These are phyloP conservation scores for Rhingia campestris DNA, from an alignment of 2,888 invertebrate genomes.

Conservation along the genomic window DNA sequence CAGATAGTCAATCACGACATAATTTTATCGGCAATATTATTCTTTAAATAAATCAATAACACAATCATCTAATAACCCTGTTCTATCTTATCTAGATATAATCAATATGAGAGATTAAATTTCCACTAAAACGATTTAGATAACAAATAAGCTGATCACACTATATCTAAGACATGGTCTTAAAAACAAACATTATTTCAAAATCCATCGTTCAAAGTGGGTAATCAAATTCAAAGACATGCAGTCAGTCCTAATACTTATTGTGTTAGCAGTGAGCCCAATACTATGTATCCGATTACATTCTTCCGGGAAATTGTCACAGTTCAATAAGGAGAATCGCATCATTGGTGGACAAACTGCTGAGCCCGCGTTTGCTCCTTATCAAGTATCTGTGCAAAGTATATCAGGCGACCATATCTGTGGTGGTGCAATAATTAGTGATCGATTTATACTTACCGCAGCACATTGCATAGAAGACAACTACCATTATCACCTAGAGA, in stretches of 20 bases:
- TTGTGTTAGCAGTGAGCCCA: constrained; percentile 10
- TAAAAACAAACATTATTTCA: no score
- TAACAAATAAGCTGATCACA: no score
- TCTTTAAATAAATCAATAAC: no score
- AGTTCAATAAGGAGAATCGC: constrained; percentile 63
- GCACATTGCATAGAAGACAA: constrained; percentile 80
- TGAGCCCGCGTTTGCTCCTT: constrained; percentile 79
- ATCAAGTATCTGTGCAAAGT: constrained; percentile 80
- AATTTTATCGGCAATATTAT: no score
- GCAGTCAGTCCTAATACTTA: constrained; percentile 30
- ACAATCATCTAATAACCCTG: no score
- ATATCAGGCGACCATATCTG: constrained; percentile 78
- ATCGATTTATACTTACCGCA: constrained; percentile 80
- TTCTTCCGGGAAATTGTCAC: constrained; percentile 77
- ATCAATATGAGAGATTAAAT: no score
- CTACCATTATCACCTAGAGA: constrained; percentile 75
- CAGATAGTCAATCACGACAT: no score
- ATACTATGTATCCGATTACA: constrained; percentile 28
- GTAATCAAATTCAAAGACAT: constrained; percentile 14
- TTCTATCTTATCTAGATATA: no score
- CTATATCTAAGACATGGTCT: no score
- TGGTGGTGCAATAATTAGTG: constrained; percentile 81
- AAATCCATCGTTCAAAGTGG: not conserved
- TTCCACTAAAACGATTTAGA: no score
- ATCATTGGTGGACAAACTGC: constrained; percentile 80